phyloP scores from a whole-genome alignment of 2,888 invertebrate species.

The Adineta ricciae region DNA sequence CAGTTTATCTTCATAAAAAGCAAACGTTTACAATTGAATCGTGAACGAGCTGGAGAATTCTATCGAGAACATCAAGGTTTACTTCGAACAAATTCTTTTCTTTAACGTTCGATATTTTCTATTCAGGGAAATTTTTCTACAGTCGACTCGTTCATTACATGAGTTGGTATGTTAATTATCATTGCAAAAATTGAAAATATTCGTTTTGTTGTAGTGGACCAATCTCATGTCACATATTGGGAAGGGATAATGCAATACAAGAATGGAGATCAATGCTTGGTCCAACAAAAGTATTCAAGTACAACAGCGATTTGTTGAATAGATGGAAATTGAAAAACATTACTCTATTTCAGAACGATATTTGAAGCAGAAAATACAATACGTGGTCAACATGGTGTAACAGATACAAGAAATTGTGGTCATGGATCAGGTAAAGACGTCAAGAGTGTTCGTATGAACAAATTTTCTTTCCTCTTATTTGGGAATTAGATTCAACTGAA shows the following conservation, averaged over 20 bases:
- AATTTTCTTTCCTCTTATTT: conserved; percentile 15
- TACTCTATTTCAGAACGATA: conserved; percentile 60
- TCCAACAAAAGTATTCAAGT: conserved; percentile 66
- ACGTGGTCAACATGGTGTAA: conserved; percentile 72
- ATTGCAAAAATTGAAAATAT: neutral
- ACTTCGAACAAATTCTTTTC: neutral
- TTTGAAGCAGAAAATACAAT: conserved; percentile 68
- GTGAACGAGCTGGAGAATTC: conserved; percentile 47
- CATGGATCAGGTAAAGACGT: conserved; percentile 74
- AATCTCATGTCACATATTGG: conserved; percentile 68
- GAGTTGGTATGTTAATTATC: conserved; percentile 39
- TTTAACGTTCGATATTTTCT: neutral
- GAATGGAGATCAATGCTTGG: conserved; percentile 76
- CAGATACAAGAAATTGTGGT: conserved; percentile 83
- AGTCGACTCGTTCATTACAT: conserved; percentile 47
- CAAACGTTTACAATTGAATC: conserved; percentile 40
- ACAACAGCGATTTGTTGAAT: conserved; percentile 23
- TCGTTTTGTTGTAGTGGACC: conserved; percentile 62
- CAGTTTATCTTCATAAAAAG: conserved; percentile 33
- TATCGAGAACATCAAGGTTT: conserved; percentile 45
- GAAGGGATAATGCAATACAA: conserved; percentile 64
- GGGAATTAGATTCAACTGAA: conserved; percentile 60
- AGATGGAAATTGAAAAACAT: neutral
- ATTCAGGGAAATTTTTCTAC: conserved; percentile 45
- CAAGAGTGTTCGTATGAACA: neutral